Percentiles rank a stretch among this genome's conserved stretches.
Conservation (phyloP, 2,888 invertebrate species). For the Pseudococcus viburni region DNA sequence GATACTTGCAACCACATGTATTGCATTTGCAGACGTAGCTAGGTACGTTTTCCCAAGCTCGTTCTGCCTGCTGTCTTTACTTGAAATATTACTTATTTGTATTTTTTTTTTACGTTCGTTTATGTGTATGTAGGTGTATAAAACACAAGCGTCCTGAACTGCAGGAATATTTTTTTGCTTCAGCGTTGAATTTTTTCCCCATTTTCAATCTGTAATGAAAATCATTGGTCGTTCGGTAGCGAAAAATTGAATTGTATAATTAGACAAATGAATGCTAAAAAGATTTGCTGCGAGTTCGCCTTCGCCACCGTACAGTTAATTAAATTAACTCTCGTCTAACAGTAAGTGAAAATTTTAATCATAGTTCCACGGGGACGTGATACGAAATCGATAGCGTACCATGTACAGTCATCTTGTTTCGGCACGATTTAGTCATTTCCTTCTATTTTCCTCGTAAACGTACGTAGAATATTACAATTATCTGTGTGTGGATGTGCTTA, state of each 20-base stretch:
- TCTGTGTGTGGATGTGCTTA: conserved; percentile 1
- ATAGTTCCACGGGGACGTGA: not conserved
- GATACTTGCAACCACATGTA: not conserved
- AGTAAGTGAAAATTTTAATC: conserved; percentile 1
- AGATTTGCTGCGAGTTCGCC: not conserved
- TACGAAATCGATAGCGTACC: not conserved
- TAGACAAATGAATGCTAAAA: not conserved
- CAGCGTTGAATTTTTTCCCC: too few relatives aligned
- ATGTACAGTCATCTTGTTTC: not conserved
- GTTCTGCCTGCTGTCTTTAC: not conserved
- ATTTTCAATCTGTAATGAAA: not conserved
- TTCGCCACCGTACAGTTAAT: not conserved
- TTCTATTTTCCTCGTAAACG: not conserved
- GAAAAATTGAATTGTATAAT: not conserved
- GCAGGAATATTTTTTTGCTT: not conserved
- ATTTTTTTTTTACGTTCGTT: not conserved
- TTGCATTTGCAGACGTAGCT: not conserved
- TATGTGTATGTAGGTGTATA: not conserved
- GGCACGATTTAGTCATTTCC: conserved; percentile 13
- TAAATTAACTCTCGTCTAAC: not conserved
- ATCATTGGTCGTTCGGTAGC: not conserved
- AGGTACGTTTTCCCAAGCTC: not conserved
- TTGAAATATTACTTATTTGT: not conserved
- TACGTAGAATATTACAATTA: not conserved
- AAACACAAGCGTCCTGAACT: not conserved